Percentiles rank a stretch among this genome's conserved stretches.
Conservation (phyloP, 2,888 invertebrate species). For the Protula sp. region DNA sequence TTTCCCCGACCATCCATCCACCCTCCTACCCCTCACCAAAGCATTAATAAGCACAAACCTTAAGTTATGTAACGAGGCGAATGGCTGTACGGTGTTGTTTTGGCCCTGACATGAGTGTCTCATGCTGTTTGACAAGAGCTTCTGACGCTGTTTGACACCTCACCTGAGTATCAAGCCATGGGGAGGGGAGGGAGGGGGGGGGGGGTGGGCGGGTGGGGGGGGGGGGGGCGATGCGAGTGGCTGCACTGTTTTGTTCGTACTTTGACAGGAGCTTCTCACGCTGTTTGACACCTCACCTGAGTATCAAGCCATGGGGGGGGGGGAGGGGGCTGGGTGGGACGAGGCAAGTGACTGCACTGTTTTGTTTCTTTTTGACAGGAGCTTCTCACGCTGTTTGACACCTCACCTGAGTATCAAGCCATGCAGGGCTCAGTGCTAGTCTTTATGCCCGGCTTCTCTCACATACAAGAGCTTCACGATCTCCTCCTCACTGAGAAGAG, state of each 20-base stretch:
- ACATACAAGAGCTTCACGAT: constrained; percentile 47
- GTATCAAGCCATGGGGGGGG: constrained; percentile 33
- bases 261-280: background rate
- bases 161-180: no score
- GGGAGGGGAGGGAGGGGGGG: no score
- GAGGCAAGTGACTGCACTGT: no score
- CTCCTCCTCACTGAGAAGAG: constrained; percentile 34
- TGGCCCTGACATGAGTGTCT: no score
- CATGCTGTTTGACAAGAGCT: background rate
- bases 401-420: constrained; percentile 16
- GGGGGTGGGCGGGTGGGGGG: background rate
- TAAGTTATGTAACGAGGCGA: background rate
- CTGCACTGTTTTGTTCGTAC: no score
- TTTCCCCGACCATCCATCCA: no score
- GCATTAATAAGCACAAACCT: no score
- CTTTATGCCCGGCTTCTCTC: constrained; percentile 47
- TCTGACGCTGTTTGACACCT: no score
- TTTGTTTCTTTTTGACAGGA: background rate
- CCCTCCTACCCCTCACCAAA: no score
- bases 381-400: background rate
- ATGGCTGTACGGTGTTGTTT: no score
- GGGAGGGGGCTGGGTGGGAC: no score
- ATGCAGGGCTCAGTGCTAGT: constrained; percentile 45
- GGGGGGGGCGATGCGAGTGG: background rate
- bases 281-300: background rate